Conservation (phyloP, 1,140 invertebrate species). For the Heliconius hermathena region DNA sequence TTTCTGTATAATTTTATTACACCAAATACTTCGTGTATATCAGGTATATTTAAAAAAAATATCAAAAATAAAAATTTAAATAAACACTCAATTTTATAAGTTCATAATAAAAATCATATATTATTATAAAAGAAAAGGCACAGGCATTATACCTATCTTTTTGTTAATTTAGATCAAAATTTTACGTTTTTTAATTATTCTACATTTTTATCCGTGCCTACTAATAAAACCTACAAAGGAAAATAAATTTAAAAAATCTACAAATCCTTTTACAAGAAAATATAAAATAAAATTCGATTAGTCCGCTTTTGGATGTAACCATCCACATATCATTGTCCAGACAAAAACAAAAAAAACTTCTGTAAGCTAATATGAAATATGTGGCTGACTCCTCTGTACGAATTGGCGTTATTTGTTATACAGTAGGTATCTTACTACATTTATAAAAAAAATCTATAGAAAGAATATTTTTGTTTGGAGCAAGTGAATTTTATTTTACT, state of each 20-base stretch:
- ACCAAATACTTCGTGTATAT: background rate
- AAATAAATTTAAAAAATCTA: background rate
- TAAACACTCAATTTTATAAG: too few relatives aligned
- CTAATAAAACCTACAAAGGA: background rate
- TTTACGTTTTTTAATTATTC: too few relatives aligned
- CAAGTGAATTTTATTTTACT: background rate
- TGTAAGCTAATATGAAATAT: slow-evolving; percentile 57
- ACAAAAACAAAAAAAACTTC: slow-evolving; percentile 61
- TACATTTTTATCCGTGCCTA: background rate
- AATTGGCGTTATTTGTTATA: slow-evolving; percentile 48
- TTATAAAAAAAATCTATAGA: background rate
- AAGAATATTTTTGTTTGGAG: background rate
- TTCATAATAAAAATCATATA: too few relatives aligned
- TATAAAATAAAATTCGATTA: background rate
- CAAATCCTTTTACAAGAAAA: background rate
- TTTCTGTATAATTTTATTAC: slow-evolving; percentile 35
- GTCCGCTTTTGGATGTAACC: background rate
- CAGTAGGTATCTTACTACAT: background rate
- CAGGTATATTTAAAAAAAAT: background rate
- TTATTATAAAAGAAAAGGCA: too few relatives aligned
- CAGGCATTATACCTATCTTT: too few relatives aligned
- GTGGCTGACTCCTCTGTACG: slow-evolving; percentile 49
- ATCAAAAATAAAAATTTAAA: background rate
- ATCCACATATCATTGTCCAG: slow-evolving; percentile 54
- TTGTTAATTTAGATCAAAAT: too few relatives aligned